Conservation (phyloP, 2,888 invertebrate genomes). For the Parnassius orleans region DNA sequence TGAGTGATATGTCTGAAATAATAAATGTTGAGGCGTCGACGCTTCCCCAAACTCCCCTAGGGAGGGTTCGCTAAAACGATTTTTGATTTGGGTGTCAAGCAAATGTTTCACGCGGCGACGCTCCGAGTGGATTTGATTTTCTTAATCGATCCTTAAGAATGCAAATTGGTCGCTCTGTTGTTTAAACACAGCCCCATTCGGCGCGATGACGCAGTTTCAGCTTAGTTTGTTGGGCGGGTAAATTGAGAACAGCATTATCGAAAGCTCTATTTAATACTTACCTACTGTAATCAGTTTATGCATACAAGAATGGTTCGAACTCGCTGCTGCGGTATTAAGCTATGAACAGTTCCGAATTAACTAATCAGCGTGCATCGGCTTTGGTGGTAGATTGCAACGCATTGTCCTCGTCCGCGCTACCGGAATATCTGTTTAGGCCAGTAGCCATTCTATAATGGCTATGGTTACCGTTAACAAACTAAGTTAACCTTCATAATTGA, state of each 20-base stretch:
- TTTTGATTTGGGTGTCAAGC: constrained; percentile 81
- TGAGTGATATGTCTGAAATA: constrained; percentile 82
- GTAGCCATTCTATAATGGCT: constrained; percentile 73
- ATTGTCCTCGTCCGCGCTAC: constrained; percentile 75
- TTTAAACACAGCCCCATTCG: constrained; percentile 10
- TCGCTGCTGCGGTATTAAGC: constrained; percentile 64
- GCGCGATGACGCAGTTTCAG: constrained; percentile 38
- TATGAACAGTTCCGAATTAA: constrained; percentile 73
- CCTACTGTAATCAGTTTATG: constrained; percentile 78
- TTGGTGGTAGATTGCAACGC: constrained; percentile 73
- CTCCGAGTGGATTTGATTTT: constrained; percentile 75
- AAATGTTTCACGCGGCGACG: constrained; percentile 78
- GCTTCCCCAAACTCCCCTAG: constrained; percentile 64
- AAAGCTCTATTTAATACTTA: constrained; percentile 76
- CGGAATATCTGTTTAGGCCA: constrained; percentile 81
- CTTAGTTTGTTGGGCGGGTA: constrained; percentile 47
- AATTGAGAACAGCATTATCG: constrained; percentile 59
- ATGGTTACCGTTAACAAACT: constrained; percentile 65
- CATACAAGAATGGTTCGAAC: constrained; percentile 75
- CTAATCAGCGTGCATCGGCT: constrained; percentile 78
- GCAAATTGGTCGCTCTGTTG: constrained; percentile 47
- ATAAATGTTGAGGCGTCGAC: constrained; percentile 81
- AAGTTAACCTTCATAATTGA: constrained; percentile 58
- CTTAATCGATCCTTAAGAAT: constrained; percentile 75
- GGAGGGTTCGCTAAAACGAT: constrained; percentile 78